These are phyloP conservation scores for Leptopilina drosophilae DNA, from an alignment of 2,888 invertebrate species.

Conservation along the genomic window DNA sequence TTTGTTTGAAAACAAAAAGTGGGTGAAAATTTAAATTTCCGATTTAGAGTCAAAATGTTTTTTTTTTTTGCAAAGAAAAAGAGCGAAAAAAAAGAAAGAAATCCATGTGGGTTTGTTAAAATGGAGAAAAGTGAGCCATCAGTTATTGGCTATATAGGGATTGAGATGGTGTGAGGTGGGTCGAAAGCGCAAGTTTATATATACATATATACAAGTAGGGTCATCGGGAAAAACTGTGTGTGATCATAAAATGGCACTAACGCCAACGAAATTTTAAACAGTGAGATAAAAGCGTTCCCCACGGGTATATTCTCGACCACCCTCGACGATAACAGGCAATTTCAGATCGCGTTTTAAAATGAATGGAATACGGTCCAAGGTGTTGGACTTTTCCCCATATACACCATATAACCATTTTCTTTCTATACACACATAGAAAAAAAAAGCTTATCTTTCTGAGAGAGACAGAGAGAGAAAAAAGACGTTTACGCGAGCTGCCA, in stretches of 20 bases:
- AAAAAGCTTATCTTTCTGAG: constrained; percentile 15
- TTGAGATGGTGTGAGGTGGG: too few relatives aligned
- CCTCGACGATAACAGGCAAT: constrained; percentile 39
- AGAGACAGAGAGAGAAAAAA: background rate
- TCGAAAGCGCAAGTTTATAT: too few relatives aligned
- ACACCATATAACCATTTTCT: too few relatives aligned
- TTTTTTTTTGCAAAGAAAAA: too few relatives aligned
- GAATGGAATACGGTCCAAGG: constrained; percentile 36
- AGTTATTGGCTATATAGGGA: background rate
- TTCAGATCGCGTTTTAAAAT: constrained; percentile 38
- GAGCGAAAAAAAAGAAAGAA: background rate
- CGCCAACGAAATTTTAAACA: constrained; percentile 37
- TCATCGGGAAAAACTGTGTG: constrained; percentile 11
- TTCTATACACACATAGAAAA: background rate
- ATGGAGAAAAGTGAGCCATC: constrained; percentile 1
- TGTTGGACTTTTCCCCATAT: constrained; percentile 13
- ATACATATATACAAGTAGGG: background rate
- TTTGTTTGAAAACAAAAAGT: background rate
- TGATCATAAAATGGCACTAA: constrained; percentile 36
- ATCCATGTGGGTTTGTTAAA: background rate
- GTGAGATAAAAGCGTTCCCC: constrained; percentile 33
- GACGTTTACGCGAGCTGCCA: constrained; percentile 37
- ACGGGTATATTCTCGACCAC: constrained; percentile 35
- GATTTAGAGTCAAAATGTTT: background rate
- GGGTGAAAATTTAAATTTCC: background rate